These are phyloP conservation scores for Chelonoidis abingdonii DNA, from an alignment of 2,113 vertebrate species.

Conservation along the genomic window DNA sequence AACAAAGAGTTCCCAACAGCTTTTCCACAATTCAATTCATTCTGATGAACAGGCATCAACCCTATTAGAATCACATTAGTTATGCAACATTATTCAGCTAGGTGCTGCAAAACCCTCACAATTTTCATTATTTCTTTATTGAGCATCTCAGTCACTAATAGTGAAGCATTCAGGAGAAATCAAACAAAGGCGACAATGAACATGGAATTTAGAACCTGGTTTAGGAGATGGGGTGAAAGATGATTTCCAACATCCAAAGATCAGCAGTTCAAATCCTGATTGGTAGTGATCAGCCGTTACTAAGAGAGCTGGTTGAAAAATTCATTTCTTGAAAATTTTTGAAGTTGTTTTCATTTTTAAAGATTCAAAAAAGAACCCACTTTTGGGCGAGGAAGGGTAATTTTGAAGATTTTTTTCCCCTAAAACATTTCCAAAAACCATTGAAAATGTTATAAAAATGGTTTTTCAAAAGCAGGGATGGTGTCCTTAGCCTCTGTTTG, in stretches of 20 bases:
- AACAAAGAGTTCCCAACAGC: neutral
- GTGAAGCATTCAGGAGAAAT: neutral
- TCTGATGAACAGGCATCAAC: neutral
- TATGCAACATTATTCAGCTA: neutral
- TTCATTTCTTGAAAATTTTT: neutral
- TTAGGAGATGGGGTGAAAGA: neutral
- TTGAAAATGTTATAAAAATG: neutral
- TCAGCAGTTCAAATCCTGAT: neutral
- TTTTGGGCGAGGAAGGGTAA: neutral
- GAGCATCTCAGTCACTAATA: fast-evolving
- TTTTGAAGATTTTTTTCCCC: too few species aligned
- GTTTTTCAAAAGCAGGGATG: neutral
- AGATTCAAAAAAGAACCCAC: fast-evolving
- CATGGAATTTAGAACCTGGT: slow-evolving; percentile 11
- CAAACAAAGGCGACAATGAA: slow-evolving; percentile 21
- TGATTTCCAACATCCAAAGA: fast-evolving
- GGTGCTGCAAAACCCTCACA: neutral
- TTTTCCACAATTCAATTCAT: neutral
- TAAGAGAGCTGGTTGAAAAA: neutral
- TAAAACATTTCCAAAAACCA: neutral
- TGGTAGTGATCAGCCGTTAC: neutral
- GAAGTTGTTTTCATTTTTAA: fast-evolving
- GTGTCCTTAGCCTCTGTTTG: too few species aligned
- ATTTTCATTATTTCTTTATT: neutral
- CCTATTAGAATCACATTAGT: neutral